These are phyloP conservation scores for Danionella cerebrum DNA, from an alignment of 2,113 vertebrate species.

Conservation along the genomic window DNA sequence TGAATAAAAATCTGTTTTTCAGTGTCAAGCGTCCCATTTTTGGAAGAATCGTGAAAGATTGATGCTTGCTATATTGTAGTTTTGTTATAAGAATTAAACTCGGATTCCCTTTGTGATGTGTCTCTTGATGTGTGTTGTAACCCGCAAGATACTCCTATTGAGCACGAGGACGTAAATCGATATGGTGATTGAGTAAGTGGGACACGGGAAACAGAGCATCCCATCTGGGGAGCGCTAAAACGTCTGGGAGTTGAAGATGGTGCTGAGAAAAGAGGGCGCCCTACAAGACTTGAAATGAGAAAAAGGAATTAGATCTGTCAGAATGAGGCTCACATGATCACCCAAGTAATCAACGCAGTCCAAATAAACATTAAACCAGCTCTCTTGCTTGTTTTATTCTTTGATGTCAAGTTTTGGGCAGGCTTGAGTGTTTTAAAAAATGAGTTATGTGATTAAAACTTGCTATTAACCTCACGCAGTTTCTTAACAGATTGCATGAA, in stretches of 20 bases:
- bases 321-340: not conserved
- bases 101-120: not conserved
- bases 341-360: too few relatives aligned
- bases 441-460: not conserved
- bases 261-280: conserved; percentile 3
- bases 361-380: too few relatives aligned
- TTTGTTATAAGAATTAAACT: conserved; percentile 1
- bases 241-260: not conserved
- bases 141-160: not conserved
- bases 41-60: not conserved
- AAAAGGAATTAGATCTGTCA: not conserved
- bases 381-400: too few relatives aligned
- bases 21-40: not conserved
- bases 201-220: conserved; percentile 25
- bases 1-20: not conserved
- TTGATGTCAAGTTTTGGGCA: too few relatives aligned
- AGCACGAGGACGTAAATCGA: conserved; percentile 6
- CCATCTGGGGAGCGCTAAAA: conserved; percentile 1
- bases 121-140: not conserved
- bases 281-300: conserved; percentile 6
- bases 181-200: conserved; percentile 26
- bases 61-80: not conserved
- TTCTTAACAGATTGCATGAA: not conserved
- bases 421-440: too few relatives aligned
- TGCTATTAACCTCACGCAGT: not conserved